Conservation (phyloP, 2,888 invertebrate genomes). For the Andrena camellia region DNA sequence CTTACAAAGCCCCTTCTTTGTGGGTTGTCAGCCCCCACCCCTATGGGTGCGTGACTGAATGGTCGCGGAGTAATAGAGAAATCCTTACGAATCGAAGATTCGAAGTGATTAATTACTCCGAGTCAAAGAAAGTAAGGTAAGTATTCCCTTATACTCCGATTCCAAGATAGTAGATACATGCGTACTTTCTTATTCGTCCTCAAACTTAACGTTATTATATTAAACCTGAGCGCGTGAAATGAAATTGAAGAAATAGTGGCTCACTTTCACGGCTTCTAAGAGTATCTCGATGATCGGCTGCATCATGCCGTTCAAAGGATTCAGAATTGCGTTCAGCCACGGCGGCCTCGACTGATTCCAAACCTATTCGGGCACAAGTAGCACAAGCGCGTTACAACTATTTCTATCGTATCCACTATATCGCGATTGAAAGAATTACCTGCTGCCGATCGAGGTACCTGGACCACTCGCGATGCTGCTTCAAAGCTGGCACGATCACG, state of each 20-base stretch:
- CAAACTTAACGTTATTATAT: neutral
- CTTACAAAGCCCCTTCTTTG: too few relatives aligned
- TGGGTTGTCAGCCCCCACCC: too few relatives aligned
- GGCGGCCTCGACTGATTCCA: constrained; percentile 93
- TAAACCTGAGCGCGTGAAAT: neutral
- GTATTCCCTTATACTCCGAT: too few relatives aligned
- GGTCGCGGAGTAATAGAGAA: too few relatives aligned
- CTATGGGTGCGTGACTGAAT: too few relatives aligned
- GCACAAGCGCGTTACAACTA: neutral
- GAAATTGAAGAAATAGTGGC: neutral
- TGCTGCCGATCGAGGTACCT: constrained; percentile 91
- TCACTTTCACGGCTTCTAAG: constrained; percentile 88
- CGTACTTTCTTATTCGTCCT: too few relatives aligned
- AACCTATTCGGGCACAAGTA: constrained; percentile 86
- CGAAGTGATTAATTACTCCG: too few relatives aligned
- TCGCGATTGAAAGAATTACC: constrained; percentile 82
- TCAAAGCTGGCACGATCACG: constrained; percentile 88
- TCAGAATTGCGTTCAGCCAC: constrained; percentile 91
- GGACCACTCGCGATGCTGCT: constrained; percentile 89
- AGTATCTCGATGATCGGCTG: constrained; percentile 89
- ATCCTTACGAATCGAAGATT: too few relatives aligned
- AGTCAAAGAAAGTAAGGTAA: too few relatives aligned
- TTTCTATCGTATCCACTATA: neutral
- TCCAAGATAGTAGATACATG: too few relatives aligned
- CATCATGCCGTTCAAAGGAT: constrained; percentile 88